Evolutionary conservation across 2,113 vertebrate genomes (phyloP).

Genomic region (Gambusia holbrooki): DNA sequence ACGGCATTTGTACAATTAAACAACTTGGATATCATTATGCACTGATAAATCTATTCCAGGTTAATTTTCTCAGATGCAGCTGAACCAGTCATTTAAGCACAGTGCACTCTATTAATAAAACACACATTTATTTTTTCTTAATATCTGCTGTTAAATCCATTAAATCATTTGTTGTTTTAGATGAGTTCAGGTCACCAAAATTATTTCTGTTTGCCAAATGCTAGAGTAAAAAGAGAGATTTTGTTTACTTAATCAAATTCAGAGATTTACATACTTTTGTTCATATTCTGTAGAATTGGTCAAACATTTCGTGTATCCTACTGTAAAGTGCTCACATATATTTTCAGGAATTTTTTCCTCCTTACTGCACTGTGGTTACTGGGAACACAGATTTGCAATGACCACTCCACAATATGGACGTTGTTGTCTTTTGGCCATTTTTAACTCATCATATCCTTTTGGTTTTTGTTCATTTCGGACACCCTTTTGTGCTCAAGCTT

Average conservation of each 20-base stretch:
- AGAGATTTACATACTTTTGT: background rate
- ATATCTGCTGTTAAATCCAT: background rate
- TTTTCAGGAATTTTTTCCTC: background rate
- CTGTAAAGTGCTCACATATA: too few relatives aligned
- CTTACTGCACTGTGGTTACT: background rate
- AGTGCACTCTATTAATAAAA: background rate
- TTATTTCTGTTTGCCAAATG: background rate
- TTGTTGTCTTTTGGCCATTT: too few relatives aligned
- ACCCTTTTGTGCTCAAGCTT: background rate
- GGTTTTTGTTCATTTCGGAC: background rate
- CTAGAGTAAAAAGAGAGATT: background rate
- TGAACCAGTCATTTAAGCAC: background rate
- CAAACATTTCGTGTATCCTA: too few relatives aligned
- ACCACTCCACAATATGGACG: too few relatives aligned
- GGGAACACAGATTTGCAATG: too few relatives aligned
- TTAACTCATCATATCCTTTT: background rate
- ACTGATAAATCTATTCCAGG: constrained; percentile 51
- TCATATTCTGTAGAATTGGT: background rate
- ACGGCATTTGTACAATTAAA: constrained; percentile 38
- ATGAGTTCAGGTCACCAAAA: background rate
- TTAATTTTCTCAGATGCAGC: constrained; percentile 33
- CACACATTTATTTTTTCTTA: background rate
- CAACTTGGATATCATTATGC: constrained; percentile 55
- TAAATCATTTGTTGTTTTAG: background rate
- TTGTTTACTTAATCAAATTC: background rate